Conservation (phyloP, 2,888 invertebrate genomes). For the Andrena fulva region DNA sequence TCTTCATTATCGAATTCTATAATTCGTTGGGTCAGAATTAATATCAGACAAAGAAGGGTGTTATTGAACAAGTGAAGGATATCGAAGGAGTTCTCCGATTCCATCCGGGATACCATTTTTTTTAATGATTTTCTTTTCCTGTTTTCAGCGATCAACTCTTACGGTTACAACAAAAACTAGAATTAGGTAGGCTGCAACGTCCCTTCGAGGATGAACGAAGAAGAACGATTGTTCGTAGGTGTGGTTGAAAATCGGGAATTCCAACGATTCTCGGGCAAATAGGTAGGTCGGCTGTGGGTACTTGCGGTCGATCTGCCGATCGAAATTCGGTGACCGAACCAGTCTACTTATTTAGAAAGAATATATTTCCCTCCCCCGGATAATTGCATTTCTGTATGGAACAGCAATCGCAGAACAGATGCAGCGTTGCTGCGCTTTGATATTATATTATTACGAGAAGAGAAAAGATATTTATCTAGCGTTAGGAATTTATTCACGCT, state of each 20-base stretch:
- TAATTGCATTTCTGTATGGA: background rate
- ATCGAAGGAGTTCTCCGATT: too few relatives aligned
- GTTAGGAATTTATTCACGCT: background rate
- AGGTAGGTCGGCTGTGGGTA: conserved; percentile 18
- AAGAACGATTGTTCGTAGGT: conserved; percentile 12
- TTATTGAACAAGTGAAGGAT: too few relatives aligned
- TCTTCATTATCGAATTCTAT: background rate
- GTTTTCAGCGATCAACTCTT: conserved; percentile 89
- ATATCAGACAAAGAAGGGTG: too few relatives aligned
- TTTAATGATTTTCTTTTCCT: background rate
- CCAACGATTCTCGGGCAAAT: conserved; percentile 6
- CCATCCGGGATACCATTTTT: too few relatives aligned
- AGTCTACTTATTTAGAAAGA: conserved; percentile 17
- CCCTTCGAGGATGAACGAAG: background rate
- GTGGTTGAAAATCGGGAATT: background rate
- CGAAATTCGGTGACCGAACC: background rate
- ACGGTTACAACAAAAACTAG: conserved; percentile 89
- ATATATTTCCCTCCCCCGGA: background rate
- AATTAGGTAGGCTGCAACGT: background rate
- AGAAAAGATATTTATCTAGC: conserved; percentile 9
- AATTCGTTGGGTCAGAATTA: background rate
- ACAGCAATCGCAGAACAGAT: background rate
- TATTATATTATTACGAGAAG: background rate
- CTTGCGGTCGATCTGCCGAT: background rate
- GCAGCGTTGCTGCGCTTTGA: background rate